Evolutionary conservation across 2,113 vertebrate genomes (phyloP).

Genomic region (Camelus bactrianus): DNA sequence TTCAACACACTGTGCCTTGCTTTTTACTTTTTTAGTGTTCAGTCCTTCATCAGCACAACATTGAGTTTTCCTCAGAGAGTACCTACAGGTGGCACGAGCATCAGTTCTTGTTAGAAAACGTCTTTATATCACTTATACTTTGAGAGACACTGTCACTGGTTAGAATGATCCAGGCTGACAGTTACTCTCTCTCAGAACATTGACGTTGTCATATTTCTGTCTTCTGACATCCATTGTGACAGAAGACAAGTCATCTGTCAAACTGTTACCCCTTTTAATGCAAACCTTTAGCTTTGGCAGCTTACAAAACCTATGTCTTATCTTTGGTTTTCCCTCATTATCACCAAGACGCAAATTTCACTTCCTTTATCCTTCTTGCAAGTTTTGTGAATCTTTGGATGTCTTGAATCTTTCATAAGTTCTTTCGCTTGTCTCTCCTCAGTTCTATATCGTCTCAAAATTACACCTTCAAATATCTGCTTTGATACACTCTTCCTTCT

Average conservation of each 20-base stretch:
- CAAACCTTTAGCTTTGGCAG: background rate
- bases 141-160: background rate
- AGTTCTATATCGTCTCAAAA: background rate
- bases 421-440: background rate
- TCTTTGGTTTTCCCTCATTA: background rate
- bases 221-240: background rate
- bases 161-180: background rate
- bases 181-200: background rate
- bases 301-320: background rate
- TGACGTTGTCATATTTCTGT: conserved; percentile 29
- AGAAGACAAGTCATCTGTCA: conserved; percentile 28
- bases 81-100: background rate
- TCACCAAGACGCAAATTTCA: background rate
- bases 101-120: background rate
- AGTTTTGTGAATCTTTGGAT: background rate
- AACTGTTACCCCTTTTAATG: background rate
- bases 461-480: background rate
- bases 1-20: background rate
- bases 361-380: background rate
- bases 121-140: conserved; percentile 11
- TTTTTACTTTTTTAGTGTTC: background rate
- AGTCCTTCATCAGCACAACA: background rate
- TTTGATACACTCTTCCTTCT: background rate
- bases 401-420: background rate
- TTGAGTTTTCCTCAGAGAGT: background rate